Evolutionary conservation across 2,888 invertebrate genomes (phyloP).

Genomic region (Eudemis profundana): DNA sequence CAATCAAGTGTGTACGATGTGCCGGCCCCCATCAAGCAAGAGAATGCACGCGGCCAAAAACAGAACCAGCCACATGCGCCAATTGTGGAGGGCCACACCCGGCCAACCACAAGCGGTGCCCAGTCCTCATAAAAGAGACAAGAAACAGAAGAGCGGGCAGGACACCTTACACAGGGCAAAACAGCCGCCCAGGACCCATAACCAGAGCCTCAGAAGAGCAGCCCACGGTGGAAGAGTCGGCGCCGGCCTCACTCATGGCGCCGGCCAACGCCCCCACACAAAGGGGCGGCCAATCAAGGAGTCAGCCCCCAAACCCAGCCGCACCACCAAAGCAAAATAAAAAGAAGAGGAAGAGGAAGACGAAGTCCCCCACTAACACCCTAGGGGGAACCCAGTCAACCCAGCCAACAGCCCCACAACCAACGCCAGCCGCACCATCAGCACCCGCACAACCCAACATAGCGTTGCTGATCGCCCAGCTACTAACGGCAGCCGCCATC

Average conservation of each 20-base stretch:
- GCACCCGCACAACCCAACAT: not conserved
- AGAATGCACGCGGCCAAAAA: not conserved
- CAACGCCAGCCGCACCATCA: too few species aligned
- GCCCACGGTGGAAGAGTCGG: not conserved
- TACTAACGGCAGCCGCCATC: not conserved
- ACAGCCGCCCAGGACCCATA: not conserved
- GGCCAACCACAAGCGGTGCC: slow-evolving; percentile 7
- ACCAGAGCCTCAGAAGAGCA: not conserved
- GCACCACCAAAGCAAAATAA: too few species aligned
- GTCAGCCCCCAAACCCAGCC: not conserved
- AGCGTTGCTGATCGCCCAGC: not conserved
- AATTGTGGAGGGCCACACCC: slow-evolving; percentile 13
- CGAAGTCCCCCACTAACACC: not conserved
- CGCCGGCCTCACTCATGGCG: not conserved
- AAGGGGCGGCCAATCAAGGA: not conserved
- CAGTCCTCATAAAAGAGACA: not conserved
- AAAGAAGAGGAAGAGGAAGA: not conserved
- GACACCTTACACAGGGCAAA: not conserved
- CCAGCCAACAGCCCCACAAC: not conserved
- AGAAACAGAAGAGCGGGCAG: not conserved
- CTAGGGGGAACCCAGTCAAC: not conserved
- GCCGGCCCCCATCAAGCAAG: not conserved
- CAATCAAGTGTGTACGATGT: slow-evolving; percentile 5
- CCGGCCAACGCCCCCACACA: slow-evolving; percentile 12
- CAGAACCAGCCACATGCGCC: not conserved